Conservation (phyloP, 2,888 invertebrate genomes). For the Drosophila lacicola region DNA sequence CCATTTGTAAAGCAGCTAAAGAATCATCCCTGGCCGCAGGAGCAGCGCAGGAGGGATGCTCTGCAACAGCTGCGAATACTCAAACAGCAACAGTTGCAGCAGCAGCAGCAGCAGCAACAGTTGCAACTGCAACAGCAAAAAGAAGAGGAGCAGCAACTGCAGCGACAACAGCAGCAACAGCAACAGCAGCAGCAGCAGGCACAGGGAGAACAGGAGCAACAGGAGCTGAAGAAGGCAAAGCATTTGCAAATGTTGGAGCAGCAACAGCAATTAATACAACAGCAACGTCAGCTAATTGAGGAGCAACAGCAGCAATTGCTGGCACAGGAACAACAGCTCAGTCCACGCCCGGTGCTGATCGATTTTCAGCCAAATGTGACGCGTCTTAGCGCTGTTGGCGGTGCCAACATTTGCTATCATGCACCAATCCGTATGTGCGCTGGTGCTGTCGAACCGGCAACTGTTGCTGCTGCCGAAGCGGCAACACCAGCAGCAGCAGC, state of each 20-base stretch:
- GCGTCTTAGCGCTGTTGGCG: conserved; percentile 27
- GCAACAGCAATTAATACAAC: conserved; percentile 17
- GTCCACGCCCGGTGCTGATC: conserved; percentile 24
- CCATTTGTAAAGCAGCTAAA: conserved; percentile 46
- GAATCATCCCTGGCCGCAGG: conserved; percentile 35
- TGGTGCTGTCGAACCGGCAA: neutral
- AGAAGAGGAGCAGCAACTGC: neutral
- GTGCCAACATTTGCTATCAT: conserved; percentile 52
- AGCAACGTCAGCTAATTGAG: conserved; percentile 14
- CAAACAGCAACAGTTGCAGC: neutral
- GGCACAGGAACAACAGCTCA: conserved; percentile 8
- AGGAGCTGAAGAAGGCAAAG: neutral
- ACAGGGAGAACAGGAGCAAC: neutral
- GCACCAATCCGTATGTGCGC: conserved; percentile 45
- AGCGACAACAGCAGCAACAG: conserved; percentile 2
- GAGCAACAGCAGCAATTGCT: conserved; percentile 17
- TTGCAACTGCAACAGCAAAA: neutral
- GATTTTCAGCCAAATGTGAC: conserved; percentile 46
- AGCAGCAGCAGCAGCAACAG: conserved; percentile 4
- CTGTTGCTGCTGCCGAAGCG: neutral
- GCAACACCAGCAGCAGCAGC: neutral
- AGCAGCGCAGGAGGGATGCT: neutral
- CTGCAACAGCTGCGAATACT: neutral
- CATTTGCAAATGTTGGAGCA: conserved; percentile 6
- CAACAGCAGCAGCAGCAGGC: neutral